Percentiles rank a stretch among this genome's conserved stretches.
Evolutionary conservation across 2,797 vertebrate species (phyloP).

Genomic region (Stomatorhinus walkeri): DNA sequence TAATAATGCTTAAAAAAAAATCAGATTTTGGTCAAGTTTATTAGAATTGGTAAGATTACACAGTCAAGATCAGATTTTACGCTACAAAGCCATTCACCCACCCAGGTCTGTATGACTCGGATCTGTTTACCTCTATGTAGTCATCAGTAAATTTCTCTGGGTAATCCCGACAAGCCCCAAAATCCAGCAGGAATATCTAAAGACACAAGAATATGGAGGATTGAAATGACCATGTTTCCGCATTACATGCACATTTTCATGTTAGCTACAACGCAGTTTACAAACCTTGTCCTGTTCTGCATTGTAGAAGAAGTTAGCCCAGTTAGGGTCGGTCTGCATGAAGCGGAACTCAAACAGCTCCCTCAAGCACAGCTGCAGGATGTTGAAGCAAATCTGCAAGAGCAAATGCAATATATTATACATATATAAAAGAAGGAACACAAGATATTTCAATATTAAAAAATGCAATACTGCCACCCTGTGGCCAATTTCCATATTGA

Average conservation of each 20-base stretch:
- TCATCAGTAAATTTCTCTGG: conserved; percentile 73
- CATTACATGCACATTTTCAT: not conserved
- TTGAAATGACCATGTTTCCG: not conserved
- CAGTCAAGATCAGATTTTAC: not conserved
- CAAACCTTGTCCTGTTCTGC: conserved; percentile 66
- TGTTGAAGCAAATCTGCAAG: conserved; percentile 69
- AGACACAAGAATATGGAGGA: not conserved
- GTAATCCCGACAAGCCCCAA: conserved; percentile 75
- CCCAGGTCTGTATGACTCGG: not conserved
- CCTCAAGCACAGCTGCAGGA: conserved; percentile 74
- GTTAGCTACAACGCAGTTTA: not conserved
- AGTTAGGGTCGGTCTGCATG: conserved; percentile 92
- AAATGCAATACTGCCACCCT: not conserved
- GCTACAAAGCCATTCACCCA: not conserved
- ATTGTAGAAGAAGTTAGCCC: conserved; percentile 88
- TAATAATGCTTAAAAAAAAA: not conserved
- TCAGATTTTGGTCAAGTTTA: not conserved
- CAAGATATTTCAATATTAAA: not conserved
- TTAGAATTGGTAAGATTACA: not conserved
- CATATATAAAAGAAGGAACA: not conserved
- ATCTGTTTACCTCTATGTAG: conserved; percentile 70
- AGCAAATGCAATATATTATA: not conserved
- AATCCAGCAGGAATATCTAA: conserved; percentile 76
- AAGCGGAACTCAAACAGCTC: conserved; percentile 87
- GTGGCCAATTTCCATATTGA: not conserved